Evolutionary conservation across 1,140 invertebrate species (phyloP).

Genomic region (Cydia fagiglandana): DNA sequence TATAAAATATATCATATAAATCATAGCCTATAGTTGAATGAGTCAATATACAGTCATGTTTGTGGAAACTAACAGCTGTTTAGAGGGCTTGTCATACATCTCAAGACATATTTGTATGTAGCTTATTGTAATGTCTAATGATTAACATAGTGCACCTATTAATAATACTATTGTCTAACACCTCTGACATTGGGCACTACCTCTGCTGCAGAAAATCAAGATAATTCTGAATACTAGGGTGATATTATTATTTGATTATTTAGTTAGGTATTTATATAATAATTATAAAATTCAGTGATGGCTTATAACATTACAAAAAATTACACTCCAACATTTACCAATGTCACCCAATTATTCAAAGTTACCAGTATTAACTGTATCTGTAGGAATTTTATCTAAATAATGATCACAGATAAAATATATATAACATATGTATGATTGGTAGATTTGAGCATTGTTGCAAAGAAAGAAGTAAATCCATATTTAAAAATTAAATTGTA

Average conservation of each 20-base stretch:
- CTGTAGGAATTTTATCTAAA: background rate
- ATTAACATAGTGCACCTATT: constrained; percentile 23
- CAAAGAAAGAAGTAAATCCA: background rate
- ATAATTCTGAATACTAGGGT: constrained; percentile 1
- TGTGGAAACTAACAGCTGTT: constrained; percentile 3
- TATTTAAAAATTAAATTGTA: background rate
- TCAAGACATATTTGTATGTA: constrained; percentile 16
- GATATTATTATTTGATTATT: background rate
- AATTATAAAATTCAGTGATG: too few relatives aligned
- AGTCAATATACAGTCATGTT: background rate
- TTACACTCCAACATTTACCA: background rate
- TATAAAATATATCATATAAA: background rate
- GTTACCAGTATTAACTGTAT: background rate
- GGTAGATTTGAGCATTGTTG: background rate
- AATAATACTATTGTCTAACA: constrained; percentile 9
- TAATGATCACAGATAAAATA: too few relatives aligned
- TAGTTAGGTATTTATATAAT: too few relatives aligned
- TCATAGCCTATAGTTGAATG: background rate
- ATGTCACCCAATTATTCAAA: background rate
- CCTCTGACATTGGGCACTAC: constrained; percentile 1
- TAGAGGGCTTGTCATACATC: constrained; percentile 10
- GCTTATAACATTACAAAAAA: too few relatives aligned
- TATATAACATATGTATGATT: background rate
- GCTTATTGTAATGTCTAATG: constrained; percentile 18
- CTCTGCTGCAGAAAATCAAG: background rate